Conservation (phyloP, 2,797 vertebrate species). For the Octomys mimax region DNA sequence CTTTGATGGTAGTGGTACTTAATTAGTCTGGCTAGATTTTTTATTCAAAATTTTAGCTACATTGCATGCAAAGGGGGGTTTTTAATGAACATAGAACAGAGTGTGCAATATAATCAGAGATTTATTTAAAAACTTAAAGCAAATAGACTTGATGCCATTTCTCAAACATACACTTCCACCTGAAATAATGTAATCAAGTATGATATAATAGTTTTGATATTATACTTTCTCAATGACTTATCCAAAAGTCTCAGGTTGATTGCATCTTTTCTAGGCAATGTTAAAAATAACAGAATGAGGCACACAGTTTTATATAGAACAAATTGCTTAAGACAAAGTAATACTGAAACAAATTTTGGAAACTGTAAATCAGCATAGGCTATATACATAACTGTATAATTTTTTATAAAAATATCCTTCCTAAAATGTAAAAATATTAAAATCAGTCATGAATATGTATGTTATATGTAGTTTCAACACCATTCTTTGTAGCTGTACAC, state of each 20-base stretch:
- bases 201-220: neutral
- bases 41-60: neutral
- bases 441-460: neutral
- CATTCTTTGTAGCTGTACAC: neutral
- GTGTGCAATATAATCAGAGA: neutral
- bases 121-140: conserved; percentile 7
- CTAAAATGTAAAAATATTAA: neutral
- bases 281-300: conserved; percentile 1
- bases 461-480: neutral
- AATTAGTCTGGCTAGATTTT: neutral
- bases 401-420: neutral
- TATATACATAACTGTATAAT: neutral
- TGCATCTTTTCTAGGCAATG: neutral
- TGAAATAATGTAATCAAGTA: neutral
- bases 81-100: neutral
- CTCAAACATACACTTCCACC: neutral
- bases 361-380: neutral
- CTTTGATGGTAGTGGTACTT: neutral
- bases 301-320: neutral
- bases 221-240: neutral
- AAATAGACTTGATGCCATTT: neutral
- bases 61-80: neutral
- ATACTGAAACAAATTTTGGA: neutral
- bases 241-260: neutral
- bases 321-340: neutral